A percentile compares a stretch with the other conserved stretches of the same genome.
Conservation (phyloP, 2,888 invertebrate species). For the Agonopterix alstromeriana region DNA sequence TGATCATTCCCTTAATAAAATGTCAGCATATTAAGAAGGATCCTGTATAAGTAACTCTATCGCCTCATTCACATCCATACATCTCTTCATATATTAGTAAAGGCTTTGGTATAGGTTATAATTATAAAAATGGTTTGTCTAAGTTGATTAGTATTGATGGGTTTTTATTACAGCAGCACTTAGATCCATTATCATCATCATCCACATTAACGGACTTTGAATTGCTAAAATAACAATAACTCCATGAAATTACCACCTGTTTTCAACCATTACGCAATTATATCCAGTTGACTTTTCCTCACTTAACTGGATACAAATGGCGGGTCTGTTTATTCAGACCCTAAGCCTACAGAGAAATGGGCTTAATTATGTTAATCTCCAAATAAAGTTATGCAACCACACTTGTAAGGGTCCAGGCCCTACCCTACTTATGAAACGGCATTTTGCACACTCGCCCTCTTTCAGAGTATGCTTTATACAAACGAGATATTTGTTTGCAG, state of each 20-base stretch:
- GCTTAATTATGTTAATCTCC: conserved; percentile 70
- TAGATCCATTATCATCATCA: background rate
- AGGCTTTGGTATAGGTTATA: too few relatives aligned
- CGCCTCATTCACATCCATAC: too few relatives aligned
- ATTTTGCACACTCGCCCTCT: conserved; percentile 44
- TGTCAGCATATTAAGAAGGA: too few relatives aligned
- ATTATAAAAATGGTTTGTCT: too few relatives aligned
- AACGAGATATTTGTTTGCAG: conserved; percentile 28
- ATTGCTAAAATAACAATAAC: background rate
- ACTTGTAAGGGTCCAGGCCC: conserved; percentile 49
- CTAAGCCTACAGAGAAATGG: conserved; percentile 39
- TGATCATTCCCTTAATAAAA: too few relatives aligned
- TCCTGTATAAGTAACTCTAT: too few relatives aligned
- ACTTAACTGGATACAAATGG: conserved; percentile 18
- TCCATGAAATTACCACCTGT: conserved; percentile 38
- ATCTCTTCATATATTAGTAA: too few relatives aligned
- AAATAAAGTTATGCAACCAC: conserved; percentile 68
- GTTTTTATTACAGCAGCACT: too few relatives aligned
- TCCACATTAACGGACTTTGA: background rate
- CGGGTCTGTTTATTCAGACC: conserved; percentile 36
- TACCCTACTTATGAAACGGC: conserved; percentile 35
- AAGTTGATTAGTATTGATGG: too few relatives aligned
- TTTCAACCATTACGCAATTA: conserved; percentile 35
- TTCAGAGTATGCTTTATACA: conserved; percentile 31
- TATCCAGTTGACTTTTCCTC: conserved; percentile 18